These are phyloP conservation scores for Strigamia transsilvanica DNA, from an alignment of 2,888 invertebrate species.

Conservation along the genomic window DNA sequence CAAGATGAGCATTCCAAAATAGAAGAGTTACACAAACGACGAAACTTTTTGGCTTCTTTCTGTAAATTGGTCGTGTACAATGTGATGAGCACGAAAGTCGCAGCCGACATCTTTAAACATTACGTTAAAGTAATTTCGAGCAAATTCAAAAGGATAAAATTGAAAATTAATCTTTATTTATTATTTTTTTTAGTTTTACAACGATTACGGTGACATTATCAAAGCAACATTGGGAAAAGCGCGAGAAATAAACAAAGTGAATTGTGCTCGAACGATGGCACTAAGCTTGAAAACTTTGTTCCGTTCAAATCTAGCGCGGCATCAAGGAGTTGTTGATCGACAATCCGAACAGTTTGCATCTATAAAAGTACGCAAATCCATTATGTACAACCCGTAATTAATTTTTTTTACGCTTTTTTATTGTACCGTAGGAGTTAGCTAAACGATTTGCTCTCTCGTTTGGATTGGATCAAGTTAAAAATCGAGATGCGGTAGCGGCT, in stretches of 20 bases:
- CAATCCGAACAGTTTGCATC: slow-evolving; percentile 85
- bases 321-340: slow-evolving; percentile 68
- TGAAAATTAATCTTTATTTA: slow-evolving; percentile 43
- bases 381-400: not conserved
- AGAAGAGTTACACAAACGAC: slow-evolving; percentile 93
- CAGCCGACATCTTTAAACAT: slow-evolving; percentile 94
- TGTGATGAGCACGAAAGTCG: slow-evolving; percentile 89
- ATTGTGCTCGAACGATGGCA: slow-evolving; percentile 93
- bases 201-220: slow-evolving; percentile 66
- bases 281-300: slow-evolving; percentile 89
- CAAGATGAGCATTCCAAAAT: slow-evolving; percentile 95
- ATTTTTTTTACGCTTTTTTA: no score
- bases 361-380: slow-evolving; percentile 73
- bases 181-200: slow-evolving; percentile 60
- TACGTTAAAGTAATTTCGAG: slow-evolving; percentile 81
- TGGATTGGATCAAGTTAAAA: slow-evolving; percentile 95
- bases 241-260: slow-evolving; percentile 95
- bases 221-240: slow-evolving; percentile 97
- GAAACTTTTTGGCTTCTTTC: slow-evolving; percentile 95
- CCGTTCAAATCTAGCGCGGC: slow-evolving; percentile 72
- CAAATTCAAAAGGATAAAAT: slow-evolving; percentile 14
- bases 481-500: slow-evolving; percentile 94
- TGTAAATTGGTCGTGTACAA: slow-evolving; percentile 98
- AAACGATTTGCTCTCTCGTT: slow-evolving; percentile 96
- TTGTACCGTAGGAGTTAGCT: slow-evolving; percentile 79